These are phyloP conservation scores for Drosophila nr. fundita DNA, from an alignment of 2,888 invertebrate genomes.

Conservation along the genomic window DNA sequence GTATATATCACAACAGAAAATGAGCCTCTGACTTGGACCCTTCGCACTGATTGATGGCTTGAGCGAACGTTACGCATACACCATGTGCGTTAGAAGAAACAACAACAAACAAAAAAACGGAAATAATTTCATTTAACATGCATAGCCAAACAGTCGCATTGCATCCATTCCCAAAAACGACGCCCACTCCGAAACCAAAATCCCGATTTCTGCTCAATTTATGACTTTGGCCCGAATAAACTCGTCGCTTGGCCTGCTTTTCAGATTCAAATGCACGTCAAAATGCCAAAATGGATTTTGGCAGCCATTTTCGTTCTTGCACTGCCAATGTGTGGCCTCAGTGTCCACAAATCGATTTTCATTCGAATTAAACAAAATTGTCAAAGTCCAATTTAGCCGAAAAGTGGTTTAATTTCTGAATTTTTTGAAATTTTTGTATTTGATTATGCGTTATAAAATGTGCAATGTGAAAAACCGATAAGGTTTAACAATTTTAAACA, in stretches of 20 bases:
- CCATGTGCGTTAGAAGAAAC: constrained; percentile 46
- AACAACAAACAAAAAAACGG: constrained; percentile 28
- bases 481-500: not conserved
- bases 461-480: not conserved
- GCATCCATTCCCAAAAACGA: constrained; percentile 5
- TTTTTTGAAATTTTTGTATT: not conserved
- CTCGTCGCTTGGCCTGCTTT: constrained; percentile 47
- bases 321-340: constrained; percentile 11
- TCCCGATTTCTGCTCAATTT: constrained; percentile 61
- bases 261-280: constrained; percentile 50
- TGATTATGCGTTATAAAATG: not conserved
- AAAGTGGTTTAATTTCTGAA: not conserved
- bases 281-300: constrained; percentile 58
- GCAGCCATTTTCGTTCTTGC: constrained; percentile 49
- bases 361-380: constrained; percentile 3
- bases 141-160: constrained; percentile 52
- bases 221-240: constrained; percentile 71
- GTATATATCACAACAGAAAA: constrained; percentile 53
- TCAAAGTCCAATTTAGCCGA: not conserved
- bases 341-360: constrained; percentile 23
- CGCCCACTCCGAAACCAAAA: constrained; percentile 25
- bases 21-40: constrained; percentile 27
- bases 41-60: constrained; percentile 68
- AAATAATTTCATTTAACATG: constrained; percentile 80
- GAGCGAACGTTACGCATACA: constrained; percentile 64